Percentiles rank a stretch among this genome's conserved stretches.
These are phyloP conservation scores for Odontothrips loti DNA, from an alignment of 2,888 invertebrate genomes.

Conservation along the genomic window DNA sequence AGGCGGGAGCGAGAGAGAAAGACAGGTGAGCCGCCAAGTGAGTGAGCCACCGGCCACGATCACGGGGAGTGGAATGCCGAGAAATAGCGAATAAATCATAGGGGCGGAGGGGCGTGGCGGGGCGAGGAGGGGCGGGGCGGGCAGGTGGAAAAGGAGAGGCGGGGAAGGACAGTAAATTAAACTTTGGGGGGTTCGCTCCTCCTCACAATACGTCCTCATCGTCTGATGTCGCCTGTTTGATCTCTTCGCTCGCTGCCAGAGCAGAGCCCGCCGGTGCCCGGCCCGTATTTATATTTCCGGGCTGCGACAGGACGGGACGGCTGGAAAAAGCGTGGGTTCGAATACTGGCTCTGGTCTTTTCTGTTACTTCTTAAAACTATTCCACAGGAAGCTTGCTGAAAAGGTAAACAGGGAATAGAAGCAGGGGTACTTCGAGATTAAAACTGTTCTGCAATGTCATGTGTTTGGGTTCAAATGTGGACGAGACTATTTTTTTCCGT, in stretches of 20 bases:
- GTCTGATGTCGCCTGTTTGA: not conserved
- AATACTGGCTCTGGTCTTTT: not conserved
- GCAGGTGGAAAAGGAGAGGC: not conserved
- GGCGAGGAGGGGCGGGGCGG: not conserved
- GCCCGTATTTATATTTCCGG: conserved; percentile 1
- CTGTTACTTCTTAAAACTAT: too few relatives aligned
- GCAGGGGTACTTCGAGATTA: too few relatives aligned
- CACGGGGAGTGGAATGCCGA: not conserved
- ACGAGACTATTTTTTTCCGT: too few relatives aligned
- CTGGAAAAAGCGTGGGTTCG: not conserved
- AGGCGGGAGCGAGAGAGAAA: not conserved
- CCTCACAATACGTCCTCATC: not conserved
- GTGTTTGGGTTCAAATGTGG: too few relatives aligned
- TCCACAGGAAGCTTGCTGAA: too few relatives aligned
- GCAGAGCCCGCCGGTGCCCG: too few relatives aligned
- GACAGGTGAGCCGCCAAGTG: not conserved
- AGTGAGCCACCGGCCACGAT: conserved; percentile 4
- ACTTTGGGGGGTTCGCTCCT: not conserved
- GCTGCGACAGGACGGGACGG: not conserved
- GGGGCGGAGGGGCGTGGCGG: not conserved
- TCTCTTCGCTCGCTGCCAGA: not conserved
- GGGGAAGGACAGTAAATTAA: conserved; percentile 19
- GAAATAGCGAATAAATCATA: conserved; percentile 25
- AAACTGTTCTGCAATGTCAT: too few relatives aligned
- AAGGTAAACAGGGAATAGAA: too few relatives aligned